Percentiles rank a stretch among this genome's conserved stretches.
These are phyloP conservation scores for Drosophila dives DNA, from an alignment of 2,888 invertebrate genomes.

Conservation along the genomic window DNA sequence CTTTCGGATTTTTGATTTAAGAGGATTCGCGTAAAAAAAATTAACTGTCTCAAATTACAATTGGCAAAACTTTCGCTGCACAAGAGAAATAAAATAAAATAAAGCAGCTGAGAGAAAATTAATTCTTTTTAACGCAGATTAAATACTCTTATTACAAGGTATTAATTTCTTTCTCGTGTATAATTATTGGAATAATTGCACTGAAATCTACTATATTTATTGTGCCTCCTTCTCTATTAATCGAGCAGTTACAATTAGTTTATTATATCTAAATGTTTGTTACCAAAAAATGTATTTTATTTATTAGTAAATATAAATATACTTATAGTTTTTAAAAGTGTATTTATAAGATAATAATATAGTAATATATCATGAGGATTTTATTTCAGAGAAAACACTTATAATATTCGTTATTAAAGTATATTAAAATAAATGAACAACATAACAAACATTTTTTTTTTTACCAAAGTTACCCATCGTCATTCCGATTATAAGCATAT, in stretches of 20 bases:
- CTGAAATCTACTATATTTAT: background rate
- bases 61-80: constrained; percentile 54
- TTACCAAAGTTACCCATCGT: background rate
- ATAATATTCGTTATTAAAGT: background rate
- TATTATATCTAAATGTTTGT: background rate
- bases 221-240: no score
- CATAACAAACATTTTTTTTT: background rate
- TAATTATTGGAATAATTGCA: background rate
- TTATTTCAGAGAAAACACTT: background rate
- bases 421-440: background rate
- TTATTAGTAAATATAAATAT: background rate
- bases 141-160: background rate
- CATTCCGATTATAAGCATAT: background rate
- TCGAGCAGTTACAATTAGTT: background rate
- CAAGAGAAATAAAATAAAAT: background rate
- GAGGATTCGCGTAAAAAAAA: constrained; percentile 50
- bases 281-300: no score
- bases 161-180: background rate
- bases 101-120: constrained; percentile 1
- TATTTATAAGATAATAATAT: no score
- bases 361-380: background rate
- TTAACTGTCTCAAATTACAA: constrained; percentile 65
- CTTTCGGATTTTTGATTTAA: constrained; percentile 61
- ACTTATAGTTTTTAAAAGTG: background rate
- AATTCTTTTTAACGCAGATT: background rate